Evolutionary conservation across 2,113 vertebrate species (phyloP), one percentile per base, ranked within the genome.

Genomic region (Dunckerocampus dactyliophorus): DNA sequence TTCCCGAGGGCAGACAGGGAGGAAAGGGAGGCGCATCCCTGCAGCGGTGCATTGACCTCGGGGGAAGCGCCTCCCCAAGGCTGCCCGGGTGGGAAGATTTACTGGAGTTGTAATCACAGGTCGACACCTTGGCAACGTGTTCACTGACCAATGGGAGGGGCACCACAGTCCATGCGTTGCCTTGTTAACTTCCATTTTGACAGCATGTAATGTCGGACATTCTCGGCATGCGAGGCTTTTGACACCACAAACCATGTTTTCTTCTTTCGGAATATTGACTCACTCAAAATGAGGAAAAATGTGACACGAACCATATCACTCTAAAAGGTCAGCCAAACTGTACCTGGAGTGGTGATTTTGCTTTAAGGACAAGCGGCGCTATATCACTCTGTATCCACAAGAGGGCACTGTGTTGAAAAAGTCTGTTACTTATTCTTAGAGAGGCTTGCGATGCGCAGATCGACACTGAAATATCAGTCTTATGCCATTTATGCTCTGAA

Each of bases 51-150:
- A 66, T 22, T 69, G 65, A 62, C 74, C 80, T 3, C 14, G 28
- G 48, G 65, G 54, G 60, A 56, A 51, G 14, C 46, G 69, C 54
- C 54, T 61, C 63, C 69, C 60, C 22, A 17, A 59, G 54, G 21
- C 78, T 82, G 22, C 57, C 62, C 83, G 66, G 59, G 74, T 87
- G 85, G 87, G 83, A 85, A 74, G 64, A 84, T 86, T 89, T 88
- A 88, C 85, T 77, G 79, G 69, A 75, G 74, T 46, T 80, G 62
- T 75, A 84, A 88, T 84, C 80, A 77, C 77, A 79, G 77, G 74
- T 85, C 72, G 62, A 80, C 75, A 76, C 75, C 55, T 71, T 66
- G 28, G 69, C 74, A 69, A 63, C 63, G 57, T 72, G 19, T 55
- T 67, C 48, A 57, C 58, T 64, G 81, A 75, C 84, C 83, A 82